phyloP scores from a whole-genome alignment of 1,140 invertebrate species.

The Myzus persicae region DNA sequence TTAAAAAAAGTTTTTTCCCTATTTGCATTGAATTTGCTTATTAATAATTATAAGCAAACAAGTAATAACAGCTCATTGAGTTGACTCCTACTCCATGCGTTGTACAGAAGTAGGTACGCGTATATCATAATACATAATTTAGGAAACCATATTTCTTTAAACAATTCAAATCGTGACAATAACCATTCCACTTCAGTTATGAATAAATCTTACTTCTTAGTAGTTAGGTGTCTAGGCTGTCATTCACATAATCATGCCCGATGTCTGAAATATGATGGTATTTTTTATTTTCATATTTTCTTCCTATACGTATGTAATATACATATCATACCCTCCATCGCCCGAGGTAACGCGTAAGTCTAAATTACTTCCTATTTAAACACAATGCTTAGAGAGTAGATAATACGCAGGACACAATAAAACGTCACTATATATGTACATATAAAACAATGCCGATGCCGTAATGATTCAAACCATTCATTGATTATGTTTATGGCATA shows the following conservation, averaged over 20 bases:
- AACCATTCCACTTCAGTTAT: background rate
- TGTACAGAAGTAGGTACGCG: background rate
- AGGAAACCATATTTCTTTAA: background rate
- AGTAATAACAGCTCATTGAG: background rate
- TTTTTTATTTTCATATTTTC: background rate
- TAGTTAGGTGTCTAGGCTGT: background rate
- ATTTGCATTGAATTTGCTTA: background rate
- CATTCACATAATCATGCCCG: background rate
- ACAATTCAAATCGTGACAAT: conserved; percentile 24
- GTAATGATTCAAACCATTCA: background rate
- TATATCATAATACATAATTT: background rate
- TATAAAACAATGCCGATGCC: background rate
- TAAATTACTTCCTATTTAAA: conserved; percentile 38
- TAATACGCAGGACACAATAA: background rate
- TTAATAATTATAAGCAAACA: background rate
- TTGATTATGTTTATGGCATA: background rate
- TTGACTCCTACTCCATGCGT: background rate
- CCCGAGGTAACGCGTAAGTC: background rate
- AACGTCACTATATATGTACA: background rate
- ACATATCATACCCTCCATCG: background rate
- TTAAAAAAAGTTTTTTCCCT: background rate
- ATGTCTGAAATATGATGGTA: background rate
- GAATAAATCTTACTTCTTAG: background rate
- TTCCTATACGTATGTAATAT: background rate
- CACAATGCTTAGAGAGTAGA: background rate